phyloP scores from a whole-genome alignment of 2,888 invertebrate species.

The Fragum fragum region DNA sequence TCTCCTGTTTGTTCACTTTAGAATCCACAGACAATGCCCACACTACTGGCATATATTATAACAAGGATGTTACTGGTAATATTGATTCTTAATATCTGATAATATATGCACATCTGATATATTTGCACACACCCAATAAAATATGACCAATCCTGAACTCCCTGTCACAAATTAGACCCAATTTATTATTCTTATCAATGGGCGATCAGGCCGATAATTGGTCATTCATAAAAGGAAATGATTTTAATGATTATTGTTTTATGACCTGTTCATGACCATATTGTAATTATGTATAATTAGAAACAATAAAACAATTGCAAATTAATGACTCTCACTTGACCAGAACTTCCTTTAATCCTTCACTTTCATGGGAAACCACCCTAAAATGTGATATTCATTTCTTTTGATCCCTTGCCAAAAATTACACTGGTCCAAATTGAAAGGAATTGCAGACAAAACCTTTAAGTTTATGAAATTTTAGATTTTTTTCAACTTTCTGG shows the following conservation, averaged over 20 bases:
- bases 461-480: too few relatives aligned
- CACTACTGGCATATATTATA: too few relatives aligned
- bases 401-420: too few relatives aligned
- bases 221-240: slow-evolving; percentile 26
- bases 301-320: slow-evolving; percentile 13
- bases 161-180: slow-evolving; percentile 11
- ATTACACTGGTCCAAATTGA: too few relatives aligned
- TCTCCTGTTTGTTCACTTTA: too few relatives aligned
- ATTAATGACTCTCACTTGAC: neutral
- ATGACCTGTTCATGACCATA: too few relatives aligned
- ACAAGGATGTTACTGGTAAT: neutral
- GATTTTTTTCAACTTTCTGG: too few relatives aligned
- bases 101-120: neutral
- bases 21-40: too few relatives aligned
- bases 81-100: neutral
- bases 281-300: neutral
- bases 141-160: neutral
- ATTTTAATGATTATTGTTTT: neutral
- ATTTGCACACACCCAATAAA: neutral
- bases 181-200: slow-evolving; percentile 14
- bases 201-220: neutral
- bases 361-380: too few relatives aligned
- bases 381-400: too few relatives aligned
- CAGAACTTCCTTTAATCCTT: neutral
- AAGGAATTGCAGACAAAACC: too few relatives aligned